Evolutionary conservation across 2,888 invertebrate species (phyloP).

Genomic region (Brachypalpus laphriformis): DNA sequence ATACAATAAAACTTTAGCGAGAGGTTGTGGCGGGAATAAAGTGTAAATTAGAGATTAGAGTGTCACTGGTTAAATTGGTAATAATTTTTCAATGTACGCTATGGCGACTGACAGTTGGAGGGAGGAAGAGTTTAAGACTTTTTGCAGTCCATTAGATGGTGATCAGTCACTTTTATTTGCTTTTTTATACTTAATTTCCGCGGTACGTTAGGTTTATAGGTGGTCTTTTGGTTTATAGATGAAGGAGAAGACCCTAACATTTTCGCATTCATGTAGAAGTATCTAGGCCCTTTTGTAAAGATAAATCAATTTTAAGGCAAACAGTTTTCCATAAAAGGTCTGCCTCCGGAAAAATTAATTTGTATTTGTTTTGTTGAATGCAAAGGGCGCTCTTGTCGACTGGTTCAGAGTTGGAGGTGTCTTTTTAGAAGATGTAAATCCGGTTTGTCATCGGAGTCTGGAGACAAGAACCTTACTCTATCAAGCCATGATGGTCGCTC

Average conservation of each 20-base stretch:
- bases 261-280: too few relatives aligned
- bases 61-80: conserved; percentile 41
- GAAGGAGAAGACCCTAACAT: neutral
- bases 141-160: conserved; percentile 40
- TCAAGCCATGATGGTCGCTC: too few relatives aligned
- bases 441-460: too few relatives aligned
- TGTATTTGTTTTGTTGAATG: too few relatives aligned
- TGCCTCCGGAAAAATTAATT: too few relatives aligned
- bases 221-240: neutral
- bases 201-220: neutral
- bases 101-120: neutral
- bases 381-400: too few relatives aligned
- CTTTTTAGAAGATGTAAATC: too few relatives aligned
- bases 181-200: conserved; percentile 1
- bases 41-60: conserved; percentile 66
- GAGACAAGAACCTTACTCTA: too few relatives aligned
- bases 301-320: too few relatives aligned
- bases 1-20: conserved; percentile 39
- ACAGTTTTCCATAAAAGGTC: too few relatives aligned
- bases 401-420: too few relatives aligned
- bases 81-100: conserved; percentile 16
- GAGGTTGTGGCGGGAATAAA: conserved; percentile 26
- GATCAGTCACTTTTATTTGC: conserved; percentile 24
- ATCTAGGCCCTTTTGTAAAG: too few relatives aligned
- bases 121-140: neutral